Base-by-base conservation (phyloP, 1,140 invertebrate genomes). In the Pseudomyrmex gracilis region DNA sequence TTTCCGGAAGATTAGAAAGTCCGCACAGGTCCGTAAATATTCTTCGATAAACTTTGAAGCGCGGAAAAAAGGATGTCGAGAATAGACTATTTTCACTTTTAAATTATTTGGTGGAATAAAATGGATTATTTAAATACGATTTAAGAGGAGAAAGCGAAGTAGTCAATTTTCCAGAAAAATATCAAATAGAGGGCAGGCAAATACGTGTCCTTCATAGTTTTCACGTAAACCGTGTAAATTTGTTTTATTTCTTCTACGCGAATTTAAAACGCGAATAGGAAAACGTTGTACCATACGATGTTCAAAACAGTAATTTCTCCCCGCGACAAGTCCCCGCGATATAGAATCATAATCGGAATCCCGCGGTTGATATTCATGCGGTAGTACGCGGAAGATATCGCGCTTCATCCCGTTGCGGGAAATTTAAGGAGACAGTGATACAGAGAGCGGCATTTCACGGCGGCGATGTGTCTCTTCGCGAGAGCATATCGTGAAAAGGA, bases 361-460 rank as follows among this genome's bases (percentile, higher is more conserved):
- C 4, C 10, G 20, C 43, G 57, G 34, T 61, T 74, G 57, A 66
- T 76, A 66, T 76, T 76, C 73, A 76, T 74, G 15, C 57, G 73
- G 47, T 53, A 53, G 10, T 34, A 34, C 47, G 3, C 45, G 47
- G 20, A 47, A 53, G 24, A 66, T 67, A 77, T 66, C 24, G 73
- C 73, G 61, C 61, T 77, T 77, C 73, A 77, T 66, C 24, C 17
- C 24, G 60, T 47, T 5, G 58, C 22, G 61, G 47, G 9, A 77
- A 77, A 77, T 77, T 77, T 77, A 77, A 77, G 61, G 24, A 77
- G 60, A 77, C 73, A 66, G 73, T 45, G 73, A 77, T 77, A 77
- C 73, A 43, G 24, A 47, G 24, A 77, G 47, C 61, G 24, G 22
- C 43, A 24, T 61, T 74, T 74, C 57, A 51, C 47, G 12, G 47